Conservation (phyloP, 2,797 vertebrate genomes). For the Calcarius lapponicus region DNA sequence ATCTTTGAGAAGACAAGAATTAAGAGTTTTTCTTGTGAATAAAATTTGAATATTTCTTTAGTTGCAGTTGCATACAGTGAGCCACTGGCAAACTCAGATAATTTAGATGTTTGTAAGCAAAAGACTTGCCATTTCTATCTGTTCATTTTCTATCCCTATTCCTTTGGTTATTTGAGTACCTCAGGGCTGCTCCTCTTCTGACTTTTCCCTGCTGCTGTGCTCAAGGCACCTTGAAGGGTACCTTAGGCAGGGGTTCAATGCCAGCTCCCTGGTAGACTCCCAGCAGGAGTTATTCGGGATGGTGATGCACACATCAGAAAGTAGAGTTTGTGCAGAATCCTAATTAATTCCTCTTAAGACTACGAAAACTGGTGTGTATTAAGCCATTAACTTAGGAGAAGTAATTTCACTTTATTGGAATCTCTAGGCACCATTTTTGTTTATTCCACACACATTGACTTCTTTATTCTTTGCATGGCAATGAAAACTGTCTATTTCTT, state of each 20-base stretch:
- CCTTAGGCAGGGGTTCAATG: not conserved
- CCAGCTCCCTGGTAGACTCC: not conserved
- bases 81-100: not conserved
- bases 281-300: rapidly evolving
- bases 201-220: not conserved
- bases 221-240: not conserved
- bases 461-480: not conserved
- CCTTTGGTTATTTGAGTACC: not conserved
- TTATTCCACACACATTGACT: not conserved
- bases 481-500: not conserved
- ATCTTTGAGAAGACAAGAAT: not conserved
- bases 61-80: not conserved
- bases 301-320: rapidly evolving
- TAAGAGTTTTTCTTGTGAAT: not conserved
- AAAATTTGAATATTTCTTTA: not conserved
- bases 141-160: not conserved
- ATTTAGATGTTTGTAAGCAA: not conserved
- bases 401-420: not conserved
- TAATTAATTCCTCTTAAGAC: not conserved
- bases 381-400: not conserved
- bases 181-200: not conserved
- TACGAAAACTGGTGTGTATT: not conserved
- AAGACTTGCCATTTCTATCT: not conserved
- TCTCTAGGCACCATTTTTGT: not conserved
- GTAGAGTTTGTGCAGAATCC: not conserved